phyloP scores from a whole-genome alignment of 2,888 invertebrate species.

The Agriopis marginaria region DNA sequence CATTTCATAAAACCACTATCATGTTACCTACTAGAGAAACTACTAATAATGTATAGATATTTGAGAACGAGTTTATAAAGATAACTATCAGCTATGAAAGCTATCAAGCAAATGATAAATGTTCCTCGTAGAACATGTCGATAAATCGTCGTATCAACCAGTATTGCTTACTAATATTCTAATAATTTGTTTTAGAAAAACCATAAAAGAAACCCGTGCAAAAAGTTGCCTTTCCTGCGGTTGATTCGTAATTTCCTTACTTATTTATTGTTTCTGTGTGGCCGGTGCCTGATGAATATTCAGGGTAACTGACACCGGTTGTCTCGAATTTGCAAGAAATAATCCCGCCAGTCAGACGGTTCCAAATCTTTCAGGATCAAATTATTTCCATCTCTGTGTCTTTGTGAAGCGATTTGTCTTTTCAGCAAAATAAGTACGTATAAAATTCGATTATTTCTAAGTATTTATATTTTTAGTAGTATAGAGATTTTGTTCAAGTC shows the following conservation, averaged over 20 bases:
- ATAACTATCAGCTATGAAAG: too few species aligned
- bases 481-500: not conserved
- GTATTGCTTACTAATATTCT: too few species aligned
- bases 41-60: too few species aligned
- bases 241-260: not conserved
- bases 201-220: too few species aligned
- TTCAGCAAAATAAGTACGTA: not conserved
- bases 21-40: too few species aligned
- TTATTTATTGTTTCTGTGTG: conserved; percentile 27
- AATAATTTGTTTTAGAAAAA: too few species aligned
- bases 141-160: too few species aligned
- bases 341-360: conserved; percentile 63
- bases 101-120: too few species aligned
- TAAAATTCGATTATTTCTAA: not conserved
- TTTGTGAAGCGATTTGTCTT: conserved; percentile 15
- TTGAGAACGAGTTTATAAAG: not conserved
- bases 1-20: too few species aligned
- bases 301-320: conserved; percentile 70
- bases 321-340: conserved; percentile 75
- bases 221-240: too few species aligned
- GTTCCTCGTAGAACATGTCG: too few species aligned
- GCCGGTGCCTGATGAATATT: conserved; percentile 73
- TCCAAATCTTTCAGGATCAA: conserved; percentile 67
- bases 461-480: not conserved
- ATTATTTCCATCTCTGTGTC: conserved; percentile 41